Conservation (phyloP, 2,888 invertebrate species). For the Dasysyrphus albostriatus region DNA sequence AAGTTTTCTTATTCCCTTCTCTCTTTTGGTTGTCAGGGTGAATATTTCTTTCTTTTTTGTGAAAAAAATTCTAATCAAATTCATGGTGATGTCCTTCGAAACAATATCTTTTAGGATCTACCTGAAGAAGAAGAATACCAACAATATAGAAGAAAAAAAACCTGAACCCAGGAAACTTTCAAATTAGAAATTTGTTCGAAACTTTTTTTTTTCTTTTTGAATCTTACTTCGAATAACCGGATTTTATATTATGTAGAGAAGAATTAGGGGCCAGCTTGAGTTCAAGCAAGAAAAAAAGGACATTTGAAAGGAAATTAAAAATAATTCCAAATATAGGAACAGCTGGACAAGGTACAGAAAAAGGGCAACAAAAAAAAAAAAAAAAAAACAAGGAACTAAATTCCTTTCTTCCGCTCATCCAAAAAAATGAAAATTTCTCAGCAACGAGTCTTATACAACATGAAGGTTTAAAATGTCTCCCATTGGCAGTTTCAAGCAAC, state of each 20-base stretch:
- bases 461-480: conserved; percentile 30
- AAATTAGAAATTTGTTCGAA: conserved; percentile 73
- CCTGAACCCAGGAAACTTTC: conserved; percentile 66
- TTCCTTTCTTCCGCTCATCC: conserved; percentile 50
- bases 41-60: conserved; percentile 28
- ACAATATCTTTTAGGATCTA: conserved; percentile 61
- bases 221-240: conserved; percentile 29
- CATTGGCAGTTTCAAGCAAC: conserved; percentile 42
- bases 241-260: conserved; percentile 2
- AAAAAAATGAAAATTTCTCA: conserved; percentile 33
- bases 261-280: conserved; percentile 35
- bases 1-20: conserved; percentile 21
- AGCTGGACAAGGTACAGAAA: conserved; percentile 59
- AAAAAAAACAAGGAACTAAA: conserved; percentile 47
- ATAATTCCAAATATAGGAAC: conserved; percentile 74
- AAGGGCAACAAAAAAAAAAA: conserved; percentile 29
- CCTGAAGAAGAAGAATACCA: conserved; percentile 16
- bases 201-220: conserved; percentile 12
- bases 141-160: conserved; percentile 12
- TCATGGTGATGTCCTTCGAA: conserved; percentile 74
- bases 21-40: conserved; percentile 46
- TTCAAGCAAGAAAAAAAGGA: conserved; percentile 42
- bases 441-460: neutral
- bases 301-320: conserved; percentile 75
- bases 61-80: conserved; percentile 69